phyloP scores from a whole-genome alignment of 2,888 invertebrate species.

The Phyto melanocephala region DNA sequence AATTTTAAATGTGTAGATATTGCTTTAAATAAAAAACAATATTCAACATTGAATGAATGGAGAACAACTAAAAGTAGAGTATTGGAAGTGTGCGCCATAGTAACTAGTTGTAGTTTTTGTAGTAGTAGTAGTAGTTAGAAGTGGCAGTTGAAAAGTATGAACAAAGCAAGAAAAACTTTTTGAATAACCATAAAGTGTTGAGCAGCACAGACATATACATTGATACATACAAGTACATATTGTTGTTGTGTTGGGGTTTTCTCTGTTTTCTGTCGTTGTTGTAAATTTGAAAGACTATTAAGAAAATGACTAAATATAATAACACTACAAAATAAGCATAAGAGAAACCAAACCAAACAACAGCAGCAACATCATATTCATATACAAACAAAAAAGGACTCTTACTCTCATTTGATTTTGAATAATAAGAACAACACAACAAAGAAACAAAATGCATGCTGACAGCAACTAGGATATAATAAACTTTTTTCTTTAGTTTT shows the following conservation, averaged over 20 bases:
- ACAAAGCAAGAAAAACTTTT: constrained; percentile 46
- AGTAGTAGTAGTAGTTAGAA: constrained; percentile 18
- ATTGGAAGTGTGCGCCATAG: not conserved
- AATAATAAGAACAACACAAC: constrained; percentile 32
- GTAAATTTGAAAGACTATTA: constrained; percentile 53
- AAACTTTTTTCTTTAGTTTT: not conserved
- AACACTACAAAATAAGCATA: constrained; percentile 11
- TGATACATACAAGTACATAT: no score
- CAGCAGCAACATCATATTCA: not conserved
- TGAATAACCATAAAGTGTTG: constrained; percentile 56
- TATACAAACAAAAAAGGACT: constrained; percentile 26
- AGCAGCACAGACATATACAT: constrained; percentile 7
- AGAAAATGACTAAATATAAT: constrained; percentile 51
- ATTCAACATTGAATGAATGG: not conserved
- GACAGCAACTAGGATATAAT: constrained; percentile 20
- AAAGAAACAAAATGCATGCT: constrained; percentile 40
- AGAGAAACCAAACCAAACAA: not conserved
- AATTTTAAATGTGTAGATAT: constrained; percentile 56
- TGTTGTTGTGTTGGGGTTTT: not conserved
- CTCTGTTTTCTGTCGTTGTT: not conserved
- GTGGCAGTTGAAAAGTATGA: constrained; percentile 24
- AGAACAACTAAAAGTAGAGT: not conserved
- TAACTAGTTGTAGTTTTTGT: not conserved
- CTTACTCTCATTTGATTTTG: constrained; percentile 52
- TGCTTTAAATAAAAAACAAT: constrained; percentile 34